These are phyloP conservation scores for Drosophila nigrodunni DNA, from an alignment of 1,140 invertebrate genomes.

Conservation along the genomic window DNA sequence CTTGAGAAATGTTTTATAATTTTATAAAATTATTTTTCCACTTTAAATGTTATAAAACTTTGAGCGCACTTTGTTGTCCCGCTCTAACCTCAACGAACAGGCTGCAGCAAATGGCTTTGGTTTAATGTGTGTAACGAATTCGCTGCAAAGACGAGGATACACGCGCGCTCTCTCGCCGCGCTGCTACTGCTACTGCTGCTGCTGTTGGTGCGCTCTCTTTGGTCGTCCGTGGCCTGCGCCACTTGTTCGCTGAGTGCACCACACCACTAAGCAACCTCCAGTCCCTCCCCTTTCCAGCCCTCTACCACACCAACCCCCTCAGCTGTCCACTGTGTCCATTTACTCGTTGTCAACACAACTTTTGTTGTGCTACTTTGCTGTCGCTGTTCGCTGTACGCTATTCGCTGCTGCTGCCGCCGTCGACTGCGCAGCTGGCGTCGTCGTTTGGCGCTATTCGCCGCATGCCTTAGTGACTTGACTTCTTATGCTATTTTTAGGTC, in stretches of 20 bases:
- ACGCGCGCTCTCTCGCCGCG: not conserved
- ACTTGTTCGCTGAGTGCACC: conserved; percentile 22
- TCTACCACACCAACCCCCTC: not conserved
- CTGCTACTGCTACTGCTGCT: not conserved
- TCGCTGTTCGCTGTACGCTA: conserved; percentile 30
- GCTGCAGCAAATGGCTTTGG: conserved; percentile 48
- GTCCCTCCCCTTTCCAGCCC: not conserved
- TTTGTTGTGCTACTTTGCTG: conserved; percentile 72
- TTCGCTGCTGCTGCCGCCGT: not conserved
- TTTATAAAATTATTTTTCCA: not conserved
- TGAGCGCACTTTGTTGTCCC: not conserved
- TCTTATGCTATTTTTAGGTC: conserved; percentile 77
- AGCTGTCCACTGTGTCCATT: conserved; percentile 11
- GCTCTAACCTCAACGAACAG: conserved; percentile 19
- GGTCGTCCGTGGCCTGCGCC: conserved; percentile 15
- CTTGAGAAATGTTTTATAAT: not conserved
- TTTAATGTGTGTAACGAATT: conserved; percentile 44
- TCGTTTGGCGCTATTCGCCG: conserved; percentile 46
- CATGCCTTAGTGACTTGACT: conserved; percentile 62
- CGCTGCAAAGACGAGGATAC: conserved; percentile 53
- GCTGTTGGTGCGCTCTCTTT: conserved; percentile 12
- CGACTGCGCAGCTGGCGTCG: not conserved
- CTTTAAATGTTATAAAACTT: too few relatives aligned
- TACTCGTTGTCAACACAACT: conserved; percentile 77
- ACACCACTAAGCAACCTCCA: not conserved